Evolutionary conservation across 2,113 vertebrate genomes (phyloP).

Genomic region (Redunca redunca): DNA sequence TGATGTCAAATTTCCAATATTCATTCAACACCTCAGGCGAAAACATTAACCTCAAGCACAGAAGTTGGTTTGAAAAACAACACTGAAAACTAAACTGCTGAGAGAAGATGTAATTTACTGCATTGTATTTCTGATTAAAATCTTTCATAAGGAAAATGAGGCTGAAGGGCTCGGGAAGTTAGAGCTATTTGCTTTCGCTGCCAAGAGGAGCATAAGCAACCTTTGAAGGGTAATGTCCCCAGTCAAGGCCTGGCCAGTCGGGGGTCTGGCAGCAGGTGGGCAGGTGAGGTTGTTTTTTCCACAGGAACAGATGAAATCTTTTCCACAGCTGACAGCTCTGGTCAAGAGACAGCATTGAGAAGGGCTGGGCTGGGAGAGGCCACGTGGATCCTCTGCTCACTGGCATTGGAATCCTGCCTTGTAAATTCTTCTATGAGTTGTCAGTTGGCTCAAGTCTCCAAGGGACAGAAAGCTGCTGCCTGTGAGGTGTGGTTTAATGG

Average conservation of each 20-base stretch:
- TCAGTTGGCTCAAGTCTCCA: not conserved
- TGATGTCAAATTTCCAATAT: conserved; percentile 62
- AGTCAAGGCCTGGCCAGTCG: conserved; percentile 56
- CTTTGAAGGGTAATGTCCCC: conserved; percentile 76
- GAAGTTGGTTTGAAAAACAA: conserved; percentile 69
- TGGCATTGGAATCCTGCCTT: not conserved
- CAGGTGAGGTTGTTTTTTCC: conserved; percentile 29
- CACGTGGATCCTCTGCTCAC: not conserved
- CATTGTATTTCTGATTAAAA: conserved; percentile 79
- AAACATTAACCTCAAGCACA: conserved; percentile 72
- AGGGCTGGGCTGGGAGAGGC: not conserved
- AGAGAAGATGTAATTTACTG: conserved; percentile 77
- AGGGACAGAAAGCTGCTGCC: not conserved
- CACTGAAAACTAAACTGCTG: conserved; percentile 73
- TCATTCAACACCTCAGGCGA: conserved; percentile 71
- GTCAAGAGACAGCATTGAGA: not conserved
- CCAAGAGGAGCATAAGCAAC: conserved; percentile 66
- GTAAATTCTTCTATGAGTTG: conserved; percentile 4
- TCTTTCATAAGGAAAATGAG: conserved; percentile 75
- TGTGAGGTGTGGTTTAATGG: not conserved
- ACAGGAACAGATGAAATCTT: conserved; percentile 19
- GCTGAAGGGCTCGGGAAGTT: conserved; percentile 64
- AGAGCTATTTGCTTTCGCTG: conserved; percentile 71
- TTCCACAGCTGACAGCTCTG: not conserved
- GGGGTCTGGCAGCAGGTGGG: not conserved